phyloP scores from a whole-genome alignment of 1,140 invertebrate genomes.

The Eufriesea mexicana region DNA sequence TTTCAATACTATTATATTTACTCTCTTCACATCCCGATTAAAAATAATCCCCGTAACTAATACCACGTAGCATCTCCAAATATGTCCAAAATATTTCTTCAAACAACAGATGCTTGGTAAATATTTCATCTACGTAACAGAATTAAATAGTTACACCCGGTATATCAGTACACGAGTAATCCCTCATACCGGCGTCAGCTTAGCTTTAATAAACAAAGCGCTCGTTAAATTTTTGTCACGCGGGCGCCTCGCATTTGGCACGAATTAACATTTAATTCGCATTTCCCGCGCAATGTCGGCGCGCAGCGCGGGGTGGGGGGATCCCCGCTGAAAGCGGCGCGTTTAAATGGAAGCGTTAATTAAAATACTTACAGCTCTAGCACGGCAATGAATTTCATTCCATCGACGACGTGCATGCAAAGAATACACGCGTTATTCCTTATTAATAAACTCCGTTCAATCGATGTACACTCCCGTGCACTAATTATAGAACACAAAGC shows the following conservation, averaged over 20 bases:
- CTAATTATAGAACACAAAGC: constrained; percentile 3
- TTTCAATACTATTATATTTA: no score
- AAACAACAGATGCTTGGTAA: no score
- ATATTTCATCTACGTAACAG: no score
- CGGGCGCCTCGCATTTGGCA: neutral
- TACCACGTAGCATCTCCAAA: no score
- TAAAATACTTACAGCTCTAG: constrained; percentile 13
- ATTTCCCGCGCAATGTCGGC: neutral
- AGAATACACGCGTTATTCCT: neutral
- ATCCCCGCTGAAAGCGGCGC: neutral
- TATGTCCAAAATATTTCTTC: no score
- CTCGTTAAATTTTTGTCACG: neutral
- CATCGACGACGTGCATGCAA: neutral
- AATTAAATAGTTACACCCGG: no score
- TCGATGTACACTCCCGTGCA: neutral
- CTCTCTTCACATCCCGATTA: no score
- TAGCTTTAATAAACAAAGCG: neutral
- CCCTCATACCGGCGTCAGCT: neutral
- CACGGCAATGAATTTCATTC: constrained; percentile 17
- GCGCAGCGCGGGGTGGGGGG: neutral
- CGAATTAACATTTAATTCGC: constrained; percentile 20
- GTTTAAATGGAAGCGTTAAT: constrained; percentile 23
- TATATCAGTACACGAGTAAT: neutral
- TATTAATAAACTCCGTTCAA: constrained; percentile 4
- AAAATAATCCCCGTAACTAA: no score